Evolutionary conservation across 2,113 vertebrate species (phyloP).

Genomic region (Dipodomys spectabilis): DNA sequence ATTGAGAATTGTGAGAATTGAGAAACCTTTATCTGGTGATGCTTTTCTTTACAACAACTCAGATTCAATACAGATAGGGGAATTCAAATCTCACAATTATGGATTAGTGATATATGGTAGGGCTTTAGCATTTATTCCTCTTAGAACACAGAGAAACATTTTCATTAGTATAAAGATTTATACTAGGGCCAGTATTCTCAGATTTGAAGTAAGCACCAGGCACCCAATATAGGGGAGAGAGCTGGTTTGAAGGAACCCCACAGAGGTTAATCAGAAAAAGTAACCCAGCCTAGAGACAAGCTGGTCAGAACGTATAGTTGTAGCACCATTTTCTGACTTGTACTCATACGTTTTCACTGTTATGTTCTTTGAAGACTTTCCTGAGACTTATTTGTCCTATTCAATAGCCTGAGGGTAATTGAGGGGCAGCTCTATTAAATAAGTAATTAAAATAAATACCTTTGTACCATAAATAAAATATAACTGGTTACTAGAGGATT

Average conservation of each 20-base stretch:
- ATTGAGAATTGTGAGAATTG: neutral
- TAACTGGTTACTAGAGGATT: neutral
- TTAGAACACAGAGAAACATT: neutral
- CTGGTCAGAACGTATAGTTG: accelerated
- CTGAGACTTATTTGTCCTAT: neutral
- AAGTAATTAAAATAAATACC: neutral
- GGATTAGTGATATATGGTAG: neutral
- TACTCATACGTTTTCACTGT: neutral
- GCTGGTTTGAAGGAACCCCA: neutral
- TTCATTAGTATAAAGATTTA: neutral
- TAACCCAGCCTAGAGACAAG: neutral
- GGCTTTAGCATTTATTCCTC: neutral
- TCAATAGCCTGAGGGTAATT: neutral
- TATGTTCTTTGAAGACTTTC: neutral
- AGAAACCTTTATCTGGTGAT: neutral
- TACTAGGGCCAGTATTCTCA: neutral
- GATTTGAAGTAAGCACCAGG: neutral
- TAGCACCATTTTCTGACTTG: neutral
- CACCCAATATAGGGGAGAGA: neutral
- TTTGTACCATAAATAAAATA: neutral
- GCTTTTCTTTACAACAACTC: neutral
- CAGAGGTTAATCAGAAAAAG: neutral
- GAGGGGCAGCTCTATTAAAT: neutral
- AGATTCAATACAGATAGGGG: neutral
- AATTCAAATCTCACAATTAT: neutral